These are phyloP conservation scores for Cinara cedri DNA, from an alignment of 2,888 invertebrate species.

Conservation along the genomic window DNA sequence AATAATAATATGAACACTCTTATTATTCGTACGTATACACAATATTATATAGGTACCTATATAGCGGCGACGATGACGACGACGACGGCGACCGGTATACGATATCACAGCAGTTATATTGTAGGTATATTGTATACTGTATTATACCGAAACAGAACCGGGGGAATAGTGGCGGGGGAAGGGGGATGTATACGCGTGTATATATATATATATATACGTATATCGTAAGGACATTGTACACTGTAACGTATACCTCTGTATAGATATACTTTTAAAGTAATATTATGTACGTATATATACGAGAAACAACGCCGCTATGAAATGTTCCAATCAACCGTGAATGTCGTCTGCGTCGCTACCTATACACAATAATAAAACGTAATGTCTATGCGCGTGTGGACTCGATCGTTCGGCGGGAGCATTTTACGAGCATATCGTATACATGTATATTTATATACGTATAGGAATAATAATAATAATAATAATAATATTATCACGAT, in stretches of 20 bases:
- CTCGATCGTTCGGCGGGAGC: not conserved
- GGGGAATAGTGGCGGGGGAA: not conserved
- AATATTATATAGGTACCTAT: no score
- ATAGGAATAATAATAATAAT: not conserved
- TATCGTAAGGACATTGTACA: not conserved
- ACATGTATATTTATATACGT: not conserved
- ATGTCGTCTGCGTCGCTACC: conserved; percentile 31
- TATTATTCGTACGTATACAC: no score
- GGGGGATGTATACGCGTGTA: no score
- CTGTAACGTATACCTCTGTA: not conserved
- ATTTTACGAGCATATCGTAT: not conserved
- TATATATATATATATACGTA: not conserved
- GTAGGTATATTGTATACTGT: no score
- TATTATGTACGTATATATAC: no score
- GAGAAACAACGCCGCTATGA: conserved; percentile 26
- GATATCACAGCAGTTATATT: no score
- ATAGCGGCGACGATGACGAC: no score
- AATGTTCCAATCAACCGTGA: conserved; percentile 51
- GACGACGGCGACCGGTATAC: no score
- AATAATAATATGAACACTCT: no score
- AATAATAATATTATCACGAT: not conserved
- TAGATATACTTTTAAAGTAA: not conserved
- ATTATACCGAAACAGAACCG: no score
- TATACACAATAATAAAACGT: conserved; percentile 5
- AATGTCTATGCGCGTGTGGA: not conserved